phyloP scores from a whole-genome alignment of 2,888 invertebrate genomes.

The Bembecia ichneumoniformis region DNA sequence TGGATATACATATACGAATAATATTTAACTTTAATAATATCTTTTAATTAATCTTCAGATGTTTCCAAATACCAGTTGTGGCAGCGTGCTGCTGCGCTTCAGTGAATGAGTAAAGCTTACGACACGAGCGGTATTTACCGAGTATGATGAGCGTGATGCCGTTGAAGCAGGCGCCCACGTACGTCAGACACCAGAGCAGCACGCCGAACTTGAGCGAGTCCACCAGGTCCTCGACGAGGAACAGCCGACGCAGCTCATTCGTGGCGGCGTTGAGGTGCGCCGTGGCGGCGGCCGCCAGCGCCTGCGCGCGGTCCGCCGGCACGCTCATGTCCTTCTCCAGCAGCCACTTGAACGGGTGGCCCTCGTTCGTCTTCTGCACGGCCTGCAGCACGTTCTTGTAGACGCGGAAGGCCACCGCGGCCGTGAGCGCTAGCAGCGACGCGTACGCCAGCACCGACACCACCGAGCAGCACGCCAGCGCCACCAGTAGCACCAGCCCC shows the following conservation, averaged over 20 bases:
- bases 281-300: conserved; percentile 87
- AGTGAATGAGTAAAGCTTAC: no score
- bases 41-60: no score
- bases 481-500: conserved; percentile 89
- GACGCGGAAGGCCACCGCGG: conserved; percentile 93
- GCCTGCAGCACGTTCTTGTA: conserved; percentile 96
- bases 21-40: no score
- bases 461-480: conserved; percentile 94
- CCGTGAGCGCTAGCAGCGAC: conserved; percentile 86
- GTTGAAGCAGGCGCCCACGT: conserved; percentile 98
- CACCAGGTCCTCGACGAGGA: conserved; percentile 96
- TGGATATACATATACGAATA: no score
- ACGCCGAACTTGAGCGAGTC: conserved; percentile 97
- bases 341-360: conserved; percentile 97
- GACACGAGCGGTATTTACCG: conserved; percentile 71
- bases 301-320: conserved; percentile 92
- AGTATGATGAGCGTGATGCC: conserved; percentile 98
- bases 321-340: conserved; percentile 90
- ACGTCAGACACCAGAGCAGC: conserved; percentile 96
- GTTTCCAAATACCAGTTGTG: no score
- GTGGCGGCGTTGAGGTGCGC: conserved; percentile 88
- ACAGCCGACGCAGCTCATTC: conserved; percentile 87
- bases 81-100: no score
- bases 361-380: conserved; percentile 95
- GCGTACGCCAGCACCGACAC: conserved; percentile 96